Base-by-base conservation (phyloP, 2,888 invertebrate genomes). In the Cosmorhoe ocellata region DNA sequence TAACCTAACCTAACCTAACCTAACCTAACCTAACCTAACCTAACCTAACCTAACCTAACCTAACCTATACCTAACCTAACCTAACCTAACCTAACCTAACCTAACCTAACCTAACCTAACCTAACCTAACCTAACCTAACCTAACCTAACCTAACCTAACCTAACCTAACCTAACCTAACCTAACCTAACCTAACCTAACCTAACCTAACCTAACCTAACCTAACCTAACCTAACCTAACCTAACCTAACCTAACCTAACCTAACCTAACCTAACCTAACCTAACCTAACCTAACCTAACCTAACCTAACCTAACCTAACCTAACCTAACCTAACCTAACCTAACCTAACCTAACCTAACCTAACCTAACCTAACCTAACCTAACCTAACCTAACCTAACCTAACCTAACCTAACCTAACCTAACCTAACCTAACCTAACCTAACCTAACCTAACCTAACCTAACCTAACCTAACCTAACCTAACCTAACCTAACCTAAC, bases 401-500 rank as follows among this genome's bases (percentile, higher is more conserved):
- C 59, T 59, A 54, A 59, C 58, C 61, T 60, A 58, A 62, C 59
- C 61, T 62, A 58, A 59, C 61, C 56, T 62, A 58, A 60, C 53
- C 58, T 58, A 54, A 57, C 52, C 61, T 58, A 55, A 58, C 58
- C 57, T 58, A 56, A 59, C 60, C 63, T 61, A 59, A 61, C 61
- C 63, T 63, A 57, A 58, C 58, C 56, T 61, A 51, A 52, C 53
- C 58, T 56, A 56, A 59, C 52, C 51, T 63, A 59, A 60, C 59
- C 63, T 63, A 58, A 60, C 59, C 62, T 63, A 58, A 60, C 59
- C 62, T 63, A 57, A 60, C 58, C 59, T 62, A 58, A 58, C 58
- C 61, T 56, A 53, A 57, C 55, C 55, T 57, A 53, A 57, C 54
- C 55, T 55, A 56, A 56, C 58, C 55, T 51, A 55, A 54, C 53